phyloP scores from a whole-genome alignment of 2,113 vertebrate genomes.

The Myodes glareolus region DNA sequence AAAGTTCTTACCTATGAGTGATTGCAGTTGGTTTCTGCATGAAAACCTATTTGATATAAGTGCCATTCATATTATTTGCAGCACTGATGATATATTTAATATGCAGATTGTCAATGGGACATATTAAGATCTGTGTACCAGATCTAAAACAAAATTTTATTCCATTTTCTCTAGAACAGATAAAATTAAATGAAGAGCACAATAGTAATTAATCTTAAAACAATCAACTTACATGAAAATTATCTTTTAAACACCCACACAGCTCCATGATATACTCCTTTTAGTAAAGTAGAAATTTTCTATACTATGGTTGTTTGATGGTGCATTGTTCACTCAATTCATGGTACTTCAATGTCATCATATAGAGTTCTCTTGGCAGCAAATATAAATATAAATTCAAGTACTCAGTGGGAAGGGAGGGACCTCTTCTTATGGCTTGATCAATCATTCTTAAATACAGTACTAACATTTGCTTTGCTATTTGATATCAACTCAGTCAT shows the following conservation, averaged over 20 bases:
- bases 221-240: background rate
- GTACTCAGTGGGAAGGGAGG: fast-evolving
- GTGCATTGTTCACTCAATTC: background rate
- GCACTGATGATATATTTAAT: background rate
- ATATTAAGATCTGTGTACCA: background rate
- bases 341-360: background rate
- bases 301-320: background rate
- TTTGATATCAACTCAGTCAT: background rate
- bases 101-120: background rate
- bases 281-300: background rate
- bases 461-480: background rate
- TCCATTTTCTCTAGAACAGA: background rate
- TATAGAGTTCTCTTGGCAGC: background rate
- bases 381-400: background rate
- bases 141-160: background rate
- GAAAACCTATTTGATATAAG: background rate
- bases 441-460: background rate
- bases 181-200: background rate
- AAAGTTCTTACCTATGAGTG: background rate
- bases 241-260: background rate
- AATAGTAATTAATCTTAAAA: background rate
- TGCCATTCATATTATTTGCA: background rate
- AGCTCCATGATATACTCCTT: background rate
- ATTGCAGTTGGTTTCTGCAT: background rate
- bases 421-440: background rate